Percentiles rank a stretch among this genome's conserved stretches.
Conservation (phyloP, 1,140 invertebrate species). For the Drosophila seguyi region DNA sequence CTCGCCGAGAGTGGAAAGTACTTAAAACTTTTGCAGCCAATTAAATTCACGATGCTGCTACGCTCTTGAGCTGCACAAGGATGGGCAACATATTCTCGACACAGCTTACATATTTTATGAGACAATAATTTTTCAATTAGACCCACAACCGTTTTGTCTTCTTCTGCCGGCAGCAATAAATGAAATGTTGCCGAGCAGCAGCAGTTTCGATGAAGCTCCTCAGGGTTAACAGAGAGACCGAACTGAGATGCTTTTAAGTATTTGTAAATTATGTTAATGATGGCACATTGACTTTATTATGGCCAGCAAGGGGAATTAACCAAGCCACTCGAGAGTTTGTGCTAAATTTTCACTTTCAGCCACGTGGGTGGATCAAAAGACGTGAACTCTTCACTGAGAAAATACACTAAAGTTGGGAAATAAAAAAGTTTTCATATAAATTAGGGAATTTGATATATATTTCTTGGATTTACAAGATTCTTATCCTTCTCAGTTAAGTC, state of each 20-base stretch:
- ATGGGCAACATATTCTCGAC: slow-evolving; percentile 57
- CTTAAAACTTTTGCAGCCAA: slow-evolving; percentile 75
- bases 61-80: slow-evolving; percentile 2
- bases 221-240: slow-evolving; percentile 41
- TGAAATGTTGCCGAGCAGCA: slow-evolving; percentile 60
- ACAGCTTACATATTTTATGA: slow-evolving; percentile 76
- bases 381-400: not conserved
- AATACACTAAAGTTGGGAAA: not conserved
- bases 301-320: slow-evolving; percentile 18
- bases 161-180: slow-evolving; percentile 63
- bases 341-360: not conserved
- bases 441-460: not conserved
- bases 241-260: slow-evolving; percentile 56
- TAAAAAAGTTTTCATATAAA: not conserved
- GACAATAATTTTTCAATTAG: slow-evolving; percentile 82
- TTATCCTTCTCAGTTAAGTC: no score
- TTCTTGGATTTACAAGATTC: not conserved
- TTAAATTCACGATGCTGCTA: slow-evolving; percentile 62
- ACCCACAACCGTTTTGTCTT: slow-evolving; percentile 62
- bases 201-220: slow-evolving; percentile 23
- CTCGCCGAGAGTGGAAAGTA: slow-evolving; percentile 48
- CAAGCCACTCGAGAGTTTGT: not conserved
- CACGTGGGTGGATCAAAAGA: slow-evolving; percentile 13
- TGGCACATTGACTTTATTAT: slow-evolving; percentile 77
- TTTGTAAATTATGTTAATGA: slow-evolving; percentile 80